phyloP scores from a whole-genome alignment of 2,113 vertebrate genomes.

The Capreolus pygargus region DNA sequence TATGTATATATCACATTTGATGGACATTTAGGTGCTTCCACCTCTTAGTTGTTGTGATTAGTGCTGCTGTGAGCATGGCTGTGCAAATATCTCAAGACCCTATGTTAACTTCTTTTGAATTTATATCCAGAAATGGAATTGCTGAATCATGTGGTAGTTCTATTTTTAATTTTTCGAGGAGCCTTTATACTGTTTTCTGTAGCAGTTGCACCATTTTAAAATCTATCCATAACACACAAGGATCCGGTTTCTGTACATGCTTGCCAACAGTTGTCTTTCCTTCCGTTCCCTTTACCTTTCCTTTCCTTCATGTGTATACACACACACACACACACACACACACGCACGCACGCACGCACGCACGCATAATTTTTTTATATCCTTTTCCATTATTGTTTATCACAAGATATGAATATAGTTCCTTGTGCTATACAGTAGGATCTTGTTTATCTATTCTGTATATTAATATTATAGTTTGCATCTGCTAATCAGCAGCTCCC shows the following conservation, averaged over 20 bases:
- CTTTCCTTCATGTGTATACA: neutral
- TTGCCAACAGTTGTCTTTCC: neutral
- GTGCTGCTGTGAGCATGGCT: neutral
- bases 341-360: fast-evolving
- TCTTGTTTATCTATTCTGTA: neutral
- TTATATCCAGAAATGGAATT: neutral
- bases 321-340: no score
- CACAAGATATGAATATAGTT: neutral
- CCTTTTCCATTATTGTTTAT: neutral
- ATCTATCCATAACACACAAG: neutral
- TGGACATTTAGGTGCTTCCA: neutral
- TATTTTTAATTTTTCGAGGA: neutral
- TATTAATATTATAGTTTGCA: neutral
- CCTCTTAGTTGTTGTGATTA: neutral
- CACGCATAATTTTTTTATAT: neutral
- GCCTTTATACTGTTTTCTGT: neutral
- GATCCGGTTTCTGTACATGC: neutral
- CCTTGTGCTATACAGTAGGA: neutral
- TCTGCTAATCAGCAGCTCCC: neutral
- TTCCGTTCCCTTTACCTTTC: neutral
- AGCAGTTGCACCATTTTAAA: neutral
- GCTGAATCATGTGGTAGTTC: neutral
- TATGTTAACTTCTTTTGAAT: neutral
- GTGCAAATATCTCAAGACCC: neutral
- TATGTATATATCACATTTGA: neutral